These are phyloP conservation scores for Rhombomys opimus DNA, from an alignment of 2,113 vertebrate genomes.

Conservation along the genomic window DNA sequence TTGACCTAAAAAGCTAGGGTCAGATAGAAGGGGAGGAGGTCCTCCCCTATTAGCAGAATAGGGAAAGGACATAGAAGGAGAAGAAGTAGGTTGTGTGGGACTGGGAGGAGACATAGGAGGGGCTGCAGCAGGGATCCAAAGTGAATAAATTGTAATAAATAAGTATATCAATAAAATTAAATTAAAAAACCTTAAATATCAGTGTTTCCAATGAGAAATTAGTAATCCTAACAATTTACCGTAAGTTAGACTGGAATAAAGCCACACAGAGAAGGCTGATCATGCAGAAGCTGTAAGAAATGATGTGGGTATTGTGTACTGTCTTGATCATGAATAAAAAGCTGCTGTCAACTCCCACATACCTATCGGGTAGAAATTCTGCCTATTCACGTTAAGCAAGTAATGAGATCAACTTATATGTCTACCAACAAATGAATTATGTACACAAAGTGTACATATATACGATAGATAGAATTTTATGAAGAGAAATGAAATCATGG, in stretches of 20 bases:
- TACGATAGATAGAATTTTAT: background rate
- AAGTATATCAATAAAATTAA: too few relatives aligned
- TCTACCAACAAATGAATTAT: background rate
- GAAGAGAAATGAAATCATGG: background rate
- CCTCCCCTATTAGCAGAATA: too few relatives aligned
- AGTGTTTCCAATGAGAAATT: background rate
- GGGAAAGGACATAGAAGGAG: too few relatives aligned
- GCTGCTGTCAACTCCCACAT: too few relatives aligned
- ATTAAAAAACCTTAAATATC: too few relatives aligned
- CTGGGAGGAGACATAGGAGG: too few relatives aligned
- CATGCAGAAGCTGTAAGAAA: background rate
- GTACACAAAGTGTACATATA: background rate
- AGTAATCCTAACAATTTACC: background rate
- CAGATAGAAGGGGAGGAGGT: too few relatives aligned
- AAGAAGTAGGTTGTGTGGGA: too few relatives aligned
- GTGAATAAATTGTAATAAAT: too few relatives aligned
- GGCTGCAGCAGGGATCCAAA: too few relatives aligned
- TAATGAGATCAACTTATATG: background rate
- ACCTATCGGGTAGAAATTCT: background rate
- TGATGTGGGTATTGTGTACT: background rate
- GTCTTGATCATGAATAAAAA: background rate
- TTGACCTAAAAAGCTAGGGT: too few relatives aligned
- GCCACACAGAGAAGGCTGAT: rapidly evolving
- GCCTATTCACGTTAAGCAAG: background rate
- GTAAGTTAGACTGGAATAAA: background rate